Evolutionary conservation across 2,888 invertebrate genomes (phyloP), one percentile per base, ranked within the genome.

Genomic region (Drosophila lacicola): DNA sequence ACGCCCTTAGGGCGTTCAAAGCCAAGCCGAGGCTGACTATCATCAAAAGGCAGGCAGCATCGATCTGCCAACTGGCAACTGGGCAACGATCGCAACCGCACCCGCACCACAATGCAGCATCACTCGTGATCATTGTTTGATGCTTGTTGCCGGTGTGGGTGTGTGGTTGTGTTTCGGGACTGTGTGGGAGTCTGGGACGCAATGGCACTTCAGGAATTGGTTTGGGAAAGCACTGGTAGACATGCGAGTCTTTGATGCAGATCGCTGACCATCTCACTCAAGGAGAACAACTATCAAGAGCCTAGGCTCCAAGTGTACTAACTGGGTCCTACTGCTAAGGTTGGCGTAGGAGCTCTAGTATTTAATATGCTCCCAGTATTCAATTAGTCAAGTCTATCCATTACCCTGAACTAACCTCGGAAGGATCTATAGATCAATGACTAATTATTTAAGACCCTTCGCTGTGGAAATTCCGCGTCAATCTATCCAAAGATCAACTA

Each of bases 11-110:
- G 74, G 54, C 68, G 50, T 44, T 42, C 63, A 53, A 56, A 80
- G 47, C 53, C 42, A 66, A 80, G 85, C 56, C 60, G 45, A 76
- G 72, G 70, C 76, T 74, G 85, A 70, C 84, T 80, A 83, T 80
- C 84, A 86, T 86, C 83, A 83, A 70, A 70, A 66, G 65, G 64
- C 75, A 76, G 86, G 65, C 81, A 76, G 68, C 82, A 85, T 82
- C 86, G 86, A 85, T 82, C 78, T 78, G 63, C 51, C 63, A 73
- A 74, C 55, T 65, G 60, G 55, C 49, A 63, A 55, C 51, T 64
- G 57, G 57, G 65, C 65, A 71, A 54, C 70, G 53, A 61, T 73
- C 44, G 58, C 51, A 74, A 63, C 78, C 75, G 53, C 79, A 69
- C 70, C 49, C 53, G 64, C 68, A 73, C 45, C 69, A 65, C 54